Evolutionary conservation across 1,140 invertebrate species (phyloP).

Genomic region (Periplaneta americana): DNA sequence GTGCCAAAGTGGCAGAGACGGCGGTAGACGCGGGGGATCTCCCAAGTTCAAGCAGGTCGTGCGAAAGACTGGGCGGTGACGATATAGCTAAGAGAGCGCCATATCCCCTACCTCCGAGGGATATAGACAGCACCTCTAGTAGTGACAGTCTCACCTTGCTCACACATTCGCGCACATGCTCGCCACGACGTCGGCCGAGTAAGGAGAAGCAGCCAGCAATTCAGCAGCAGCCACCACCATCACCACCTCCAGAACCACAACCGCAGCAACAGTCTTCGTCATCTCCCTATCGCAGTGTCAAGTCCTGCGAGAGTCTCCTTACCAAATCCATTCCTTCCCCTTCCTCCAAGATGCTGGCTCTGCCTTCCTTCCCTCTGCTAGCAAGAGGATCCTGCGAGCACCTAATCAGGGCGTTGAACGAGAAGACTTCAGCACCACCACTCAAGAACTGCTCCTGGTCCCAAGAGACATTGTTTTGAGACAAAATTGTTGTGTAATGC

Average conservation of each 20-base stretch:
- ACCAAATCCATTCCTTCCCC: not conserved
- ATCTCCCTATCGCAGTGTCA: not conserved
- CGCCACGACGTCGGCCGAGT: not conserved
- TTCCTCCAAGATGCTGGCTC: slow-evolving; percentile 12
- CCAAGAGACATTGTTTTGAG: slow-evolving; percentile 28
- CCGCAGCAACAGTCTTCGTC: no score
- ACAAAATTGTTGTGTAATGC: slow-evolving; percentile 7
- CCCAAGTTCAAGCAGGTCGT: not conserved
- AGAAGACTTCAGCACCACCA: slow-evolving; percentile 16
- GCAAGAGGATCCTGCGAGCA: slow-evolving; percentile 20
- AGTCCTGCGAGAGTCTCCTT: not conserved
- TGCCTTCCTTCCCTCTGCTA: slow-evolving; percentile 17
- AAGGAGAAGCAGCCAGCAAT: not conserved
- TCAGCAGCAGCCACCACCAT: not conserved
- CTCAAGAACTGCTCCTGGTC: slow-evolving; percentile 26
- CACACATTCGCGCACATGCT: not conserved
- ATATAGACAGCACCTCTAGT: not conserved
- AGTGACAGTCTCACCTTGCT: not conserved
- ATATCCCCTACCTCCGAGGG: not conserved
- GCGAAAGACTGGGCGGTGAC: not conserved
- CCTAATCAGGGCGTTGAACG: slow-evolving; percentile 16
- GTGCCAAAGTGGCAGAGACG: not conserved
- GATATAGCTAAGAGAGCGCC: not conserved
- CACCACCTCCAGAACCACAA: no score
- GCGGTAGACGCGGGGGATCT: not conserved